These are phyloP conservation scores for Ctenopoma multispine DNA, from an alignment of 2,797 vertebrate genomes.

Conservation along the genomic window DNA sequence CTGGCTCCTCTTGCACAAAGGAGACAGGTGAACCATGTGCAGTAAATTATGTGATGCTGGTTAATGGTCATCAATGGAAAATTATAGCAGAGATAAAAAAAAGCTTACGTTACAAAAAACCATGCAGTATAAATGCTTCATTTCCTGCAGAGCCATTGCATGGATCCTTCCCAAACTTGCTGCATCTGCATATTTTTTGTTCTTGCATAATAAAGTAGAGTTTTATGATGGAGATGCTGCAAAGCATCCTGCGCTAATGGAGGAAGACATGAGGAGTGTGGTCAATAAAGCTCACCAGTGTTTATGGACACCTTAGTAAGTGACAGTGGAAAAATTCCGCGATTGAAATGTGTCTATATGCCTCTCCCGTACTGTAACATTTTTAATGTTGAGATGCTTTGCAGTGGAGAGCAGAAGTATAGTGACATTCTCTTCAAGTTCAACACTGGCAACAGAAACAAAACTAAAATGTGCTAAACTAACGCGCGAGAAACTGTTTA, in stretches of 20 bases:
- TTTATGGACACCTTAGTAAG: background rate
- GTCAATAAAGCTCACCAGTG: background rate
- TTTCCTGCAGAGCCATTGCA: constrained; percentile 21
- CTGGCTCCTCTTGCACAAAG: background rate
- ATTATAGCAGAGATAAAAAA: background rate
- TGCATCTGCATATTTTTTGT: constrained; percentile 31
- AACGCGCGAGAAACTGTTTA: background rate
- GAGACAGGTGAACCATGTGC: background rate
- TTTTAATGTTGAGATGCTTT: constrained; percentile 1
- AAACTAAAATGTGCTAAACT: background rate
- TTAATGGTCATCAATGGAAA: background rate
- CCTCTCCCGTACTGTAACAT: background rate
- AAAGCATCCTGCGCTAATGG: constrained; percentile 20
- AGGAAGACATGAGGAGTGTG: background rate
- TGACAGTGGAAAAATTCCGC: background rate
- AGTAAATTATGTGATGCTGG: background rate
- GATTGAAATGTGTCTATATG: background rate
- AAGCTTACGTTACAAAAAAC: background rate
- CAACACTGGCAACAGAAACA: background rate
- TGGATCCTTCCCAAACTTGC: constrained; percentile 15
- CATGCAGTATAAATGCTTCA: constrained; percentile 9
- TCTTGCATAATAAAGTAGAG: constrained; percentile 44
- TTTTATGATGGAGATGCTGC: constrained; percentile 27
- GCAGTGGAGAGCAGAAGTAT: too few species aligned
- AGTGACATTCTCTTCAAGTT: too few species aligned